These are phyloP conservation scores for Montipora capitata DNA, from an alignment of 92 coral and sea anemone species.

Conservation along the genomic window DNA sequence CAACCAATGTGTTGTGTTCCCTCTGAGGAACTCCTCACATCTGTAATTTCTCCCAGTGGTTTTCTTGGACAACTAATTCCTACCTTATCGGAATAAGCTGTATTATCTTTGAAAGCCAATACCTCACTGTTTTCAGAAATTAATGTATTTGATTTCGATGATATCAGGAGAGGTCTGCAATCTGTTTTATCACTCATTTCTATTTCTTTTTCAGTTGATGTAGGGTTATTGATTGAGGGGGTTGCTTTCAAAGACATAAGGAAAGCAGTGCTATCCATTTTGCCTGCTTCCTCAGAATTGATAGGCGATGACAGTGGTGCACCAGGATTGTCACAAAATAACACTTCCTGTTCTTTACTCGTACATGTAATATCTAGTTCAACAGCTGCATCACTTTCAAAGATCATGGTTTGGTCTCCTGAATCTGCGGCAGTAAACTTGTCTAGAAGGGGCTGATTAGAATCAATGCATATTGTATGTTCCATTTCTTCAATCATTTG, in stretches of 20 bases:
- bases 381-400: neutral
- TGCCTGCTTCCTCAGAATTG: neutral
- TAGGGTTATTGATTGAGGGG: neutral
- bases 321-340: neutral
- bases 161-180: neutral
- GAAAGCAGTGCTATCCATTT: conserved; percentile 41
- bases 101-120: neutral
- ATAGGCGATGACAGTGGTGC: conserved; percentile 2
- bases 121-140: neutral
- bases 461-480: conserved; percentile 32
- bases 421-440: neutral
- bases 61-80: neutral
- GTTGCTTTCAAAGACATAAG: neutral
- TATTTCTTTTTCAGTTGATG: neutral
- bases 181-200: neutral
- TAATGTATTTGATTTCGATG: neutral
- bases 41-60: conserved; percentile 40
- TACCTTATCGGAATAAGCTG: neutral
- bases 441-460: neutral
- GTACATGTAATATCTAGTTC: conserved; percentile 35
- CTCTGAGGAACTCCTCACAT: neutral
- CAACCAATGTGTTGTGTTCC: neutral
- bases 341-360: neutral
- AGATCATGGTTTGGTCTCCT: conserved; percentile 18
- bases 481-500: conserved; percentile 25